Evolutionary conservation across 1,140 invertebrate genomes (phyloP).

Genomic region (Camponotus floridanus): DNA sequence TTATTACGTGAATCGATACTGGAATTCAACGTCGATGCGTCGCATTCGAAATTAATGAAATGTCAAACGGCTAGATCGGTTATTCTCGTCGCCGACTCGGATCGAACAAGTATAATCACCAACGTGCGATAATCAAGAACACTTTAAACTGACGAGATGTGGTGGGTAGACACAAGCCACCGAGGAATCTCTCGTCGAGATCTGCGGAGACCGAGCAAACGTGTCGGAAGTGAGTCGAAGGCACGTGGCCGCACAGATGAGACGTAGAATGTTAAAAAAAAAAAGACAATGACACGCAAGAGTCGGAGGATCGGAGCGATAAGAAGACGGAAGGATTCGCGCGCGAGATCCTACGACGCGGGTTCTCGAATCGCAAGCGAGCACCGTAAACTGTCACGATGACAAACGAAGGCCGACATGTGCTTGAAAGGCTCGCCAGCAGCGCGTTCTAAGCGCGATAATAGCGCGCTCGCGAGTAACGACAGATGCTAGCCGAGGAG

Average conservation of each 20-base stretch:
- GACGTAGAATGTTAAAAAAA: conserved; percentile 2
- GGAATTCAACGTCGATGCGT: conserved; percentile 54
- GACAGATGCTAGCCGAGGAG: conserved; percentile 81
- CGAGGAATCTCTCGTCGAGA: conserved; percentile 28
- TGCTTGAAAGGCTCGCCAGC: conserved; percentile 76
- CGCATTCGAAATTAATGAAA: conserved; percentile 54
- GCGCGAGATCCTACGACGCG: neutral
- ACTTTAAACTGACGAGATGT: neutral
- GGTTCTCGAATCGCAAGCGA: conserved; percentile 38
- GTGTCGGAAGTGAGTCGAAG: conserved; percentile 11
- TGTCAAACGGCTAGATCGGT: conserved; percentile 55
- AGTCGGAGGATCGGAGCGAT: conserved; percentile 18
- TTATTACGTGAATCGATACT: conserved; percentile 51
- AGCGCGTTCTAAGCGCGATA: conserved; percentile 57
- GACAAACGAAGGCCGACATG: conserved; percentile 74
- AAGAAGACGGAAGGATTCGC: conserved; percentile 43
- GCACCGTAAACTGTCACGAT: conserved; percentile 66
- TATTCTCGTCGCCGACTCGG: conserved; percentile 35
- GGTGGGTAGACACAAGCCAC: neutral
- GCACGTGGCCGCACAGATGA: conserved; percentile 2
- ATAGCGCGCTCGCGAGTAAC: conserved; percentile 72
- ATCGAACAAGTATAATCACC: neutral
- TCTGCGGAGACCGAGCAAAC: neutral
- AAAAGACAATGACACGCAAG: conserved; percentile 25
- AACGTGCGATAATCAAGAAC: conserved; percentile 27